Evolutionary conservation across 2,888 invertebrate species (phyloP), one percentile per base, ranked within the genome.

Genomic region (Latrodectus elegans): DNA sequence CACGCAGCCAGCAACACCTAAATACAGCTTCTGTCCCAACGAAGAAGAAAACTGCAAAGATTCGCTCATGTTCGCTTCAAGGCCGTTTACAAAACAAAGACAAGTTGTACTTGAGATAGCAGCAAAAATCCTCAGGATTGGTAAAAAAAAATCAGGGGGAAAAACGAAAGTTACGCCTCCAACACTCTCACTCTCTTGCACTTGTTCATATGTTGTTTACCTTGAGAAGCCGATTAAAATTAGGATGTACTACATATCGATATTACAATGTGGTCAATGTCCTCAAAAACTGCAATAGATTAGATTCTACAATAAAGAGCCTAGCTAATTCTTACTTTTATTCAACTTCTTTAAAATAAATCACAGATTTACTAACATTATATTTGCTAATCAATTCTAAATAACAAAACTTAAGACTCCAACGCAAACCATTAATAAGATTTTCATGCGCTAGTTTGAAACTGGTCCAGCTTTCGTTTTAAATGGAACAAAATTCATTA

Each of bases 31-130:
- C n/a, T 65, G 22, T 38, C 73, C n/a, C 67, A 74, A 65, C 15
- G 53, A 11, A 74, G 65, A 52, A 22, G 67, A 52, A 15, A 65
- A 51, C n/a, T n/a, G 26, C 67, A 51, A 51, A 52, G 73, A 73
- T 17, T 49, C 22, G 65, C n/a, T 52, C 81, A 65, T 73, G 67
- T 73, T 73, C 65, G 51, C 65, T 72, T 74, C 81, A 81, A 81
- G 81, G 81, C 52, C 73, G 67, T 81, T 81, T 53, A 14, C 8
- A 38, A 70, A 73, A 81, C 67, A 67, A 68, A 77, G 77, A 77
- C 53, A 53, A 68, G 11, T 49, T 68, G 68, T 26, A 52, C n/a
- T 52, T 68, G 67, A 51, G 26, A 49, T 26, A 52, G 22, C 49
- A 49, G 49, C 10, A 15, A 15, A 14, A 6, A 49, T 12, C 52